Evolutionary conservation across 2,888 invertebrate species (phyloP).

Genomic region (Lysandra bellargus): DNA sequence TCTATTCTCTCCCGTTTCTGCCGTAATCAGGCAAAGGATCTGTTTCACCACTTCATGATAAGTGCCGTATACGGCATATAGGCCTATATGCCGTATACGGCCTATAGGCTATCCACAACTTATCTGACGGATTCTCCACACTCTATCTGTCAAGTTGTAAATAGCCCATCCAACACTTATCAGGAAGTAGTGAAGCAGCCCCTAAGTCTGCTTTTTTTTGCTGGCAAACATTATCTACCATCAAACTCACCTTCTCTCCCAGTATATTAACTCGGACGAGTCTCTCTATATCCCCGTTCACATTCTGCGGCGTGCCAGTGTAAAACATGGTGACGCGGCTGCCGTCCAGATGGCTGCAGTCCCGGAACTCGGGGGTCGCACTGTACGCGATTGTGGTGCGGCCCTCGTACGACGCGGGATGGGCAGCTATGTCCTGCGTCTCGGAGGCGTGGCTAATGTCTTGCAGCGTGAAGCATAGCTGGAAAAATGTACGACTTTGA

Average conservation of each 20-base stretch:
- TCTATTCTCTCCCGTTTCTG: too few species aligned
- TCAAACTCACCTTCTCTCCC: constrained; percentile 55
- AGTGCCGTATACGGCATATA: too few species aligned
- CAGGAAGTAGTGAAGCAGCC: too few species aligned
- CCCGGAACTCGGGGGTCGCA: constrained; percentile 45
- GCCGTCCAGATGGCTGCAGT: constrained; percentile 47
- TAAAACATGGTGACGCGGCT: constrained; percentile 54
- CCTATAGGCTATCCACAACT: too few species aligned
- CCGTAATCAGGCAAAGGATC: too few species aligned
- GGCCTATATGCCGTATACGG: too few species aligned
- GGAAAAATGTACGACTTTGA: background rate
- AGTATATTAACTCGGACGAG: constrained; percentile 52
- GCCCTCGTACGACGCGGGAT: constrained; percentile 59
- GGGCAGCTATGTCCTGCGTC: constrained; percentile 55
- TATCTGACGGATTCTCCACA: too few species aligned
- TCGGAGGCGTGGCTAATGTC: constrained; percentile 53
- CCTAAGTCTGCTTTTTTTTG: too few species aligned
- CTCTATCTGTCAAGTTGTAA: too few species aligned
- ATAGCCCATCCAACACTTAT: too few species aligned
- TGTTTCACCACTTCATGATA: too few species aligned
- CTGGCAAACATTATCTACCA: too few species aligned
- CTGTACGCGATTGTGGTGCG: constrained; percentile 49
- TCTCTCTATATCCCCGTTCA: constrained; percentile 47
- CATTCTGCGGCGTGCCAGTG: constrained; percentile 50
- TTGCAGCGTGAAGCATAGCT: constrained; percentile 59